A percentile compares a stretch with the other conserved stretches of the same genome.
phyloP scores from a whole-genome alignment of 2,888 invertebrate genomes.

The Synergus gifuensis region DNA sequence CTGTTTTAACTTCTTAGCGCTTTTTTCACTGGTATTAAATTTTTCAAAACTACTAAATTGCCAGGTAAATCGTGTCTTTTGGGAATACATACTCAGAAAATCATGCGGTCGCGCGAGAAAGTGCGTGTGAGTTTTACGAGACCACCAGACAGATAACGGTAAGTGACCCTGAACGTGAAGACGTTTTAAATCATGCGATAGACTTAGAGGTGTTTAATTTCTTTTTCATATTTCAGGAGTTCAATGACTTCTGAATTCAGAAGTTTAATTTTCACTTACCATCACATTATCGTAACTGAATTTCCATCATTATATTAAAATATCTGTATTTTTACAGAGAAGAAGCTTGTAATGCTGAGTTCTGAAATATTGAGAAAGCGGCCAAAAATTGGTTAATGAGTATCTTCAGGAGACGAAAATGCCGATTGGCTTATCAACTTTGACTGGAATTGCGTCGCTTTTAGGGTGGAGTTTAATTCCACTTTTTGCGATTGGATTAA shows the following conservation, averaged over 20 bases:
- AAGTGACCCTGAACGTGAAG: constrained; percentile 32
- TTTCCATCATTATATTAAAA: neutral
- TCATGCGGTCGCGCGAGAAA: constrained; percentile 52
- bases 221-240: neutral
- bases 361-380: neutral
- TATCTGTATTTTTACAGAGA: neutral
- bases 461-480: constrained; percentile 86
- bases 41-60: neutral
- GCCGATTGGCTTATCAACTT: constrained; percentile 76
- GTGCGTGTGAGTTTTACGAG: constrained; percentile 50
- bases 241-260: neutral
- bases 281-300: neutral
- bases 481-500: constrained; percentile 88
- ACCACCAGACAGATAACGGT: constrained; percentile 57
- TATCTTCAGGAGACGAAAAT: constrained; percentile 68
- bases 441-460: constrained; percentile 79
- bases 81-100: neutral
- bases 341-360: neutral
- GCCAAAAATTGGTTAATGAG: constrained; percentile 14
- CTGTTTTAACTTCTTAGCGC: neutral
- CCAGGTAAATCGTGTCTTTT: neutral
- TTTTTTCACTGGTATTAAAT: neutral
- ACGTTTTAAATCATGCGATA: neutral
- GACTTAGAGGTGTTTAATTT: neutral
- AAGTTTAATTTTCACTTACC: neutral